A percentile compares a stretch with the other conserved stretches of the same genome.
phyloP scores from a whole-genome alignment of 2,113 vertebrate genomes.

The Tupaia chinensis region DNA sequence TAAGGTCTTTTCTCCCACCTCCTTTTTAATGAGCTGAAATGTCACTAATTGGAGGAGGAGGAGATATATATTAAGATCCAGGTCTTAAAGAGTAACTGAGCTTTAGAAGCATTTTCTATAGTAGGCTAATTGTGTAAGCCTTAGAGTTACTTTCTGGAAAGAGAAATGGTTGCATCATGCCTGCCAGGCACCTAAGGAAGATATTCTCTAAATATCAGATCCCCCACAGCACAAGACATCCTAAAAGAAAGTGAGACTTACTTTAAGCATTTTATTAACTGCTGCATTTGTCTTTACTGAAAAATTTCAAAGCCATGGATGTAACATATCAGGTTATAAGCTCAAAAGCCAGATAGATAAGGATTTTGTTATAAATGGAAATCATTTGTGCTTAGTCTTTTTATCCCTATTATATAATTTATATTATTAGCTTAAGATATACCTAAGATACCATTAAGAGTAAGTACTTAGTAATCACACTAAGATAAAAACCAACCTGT shows the following conservation, averaged over 20 bases:
- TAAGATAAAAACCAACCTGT: constrained; percentile 2
- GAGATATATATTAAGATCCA: background rate
- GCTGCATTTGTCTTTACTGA: background rate
- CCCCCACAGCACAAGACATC: background rate
- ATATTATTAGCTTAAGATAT: constrained; percentile 3
- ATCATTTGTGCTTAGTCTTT: background rate
- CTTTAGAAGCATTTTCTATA: background rate
- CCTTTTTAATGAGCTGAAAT: background rate
- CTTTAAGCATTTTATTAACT: constrained; percentile 31
- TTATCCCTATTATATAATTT: constrained; percentile 22
- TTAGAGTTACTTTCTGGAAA: background rate
- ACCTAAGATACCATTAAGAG: background rate
- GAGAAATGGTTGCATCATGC: background rate
- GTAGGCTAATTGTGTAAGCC: background rate
- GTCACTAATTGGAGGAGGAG: background rate
- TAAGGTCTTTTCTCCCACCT: background rate
- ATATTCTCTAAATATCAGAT: background rate
- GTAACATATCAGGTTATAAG: background rate
- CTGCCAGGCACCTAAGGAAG: background rate
- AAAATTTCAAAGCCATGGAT: background rate
- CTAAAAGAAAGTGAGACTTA: background rate
- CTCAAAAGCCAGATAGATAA: background rate
- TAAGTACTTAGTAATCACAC: constrained; percentile 14
- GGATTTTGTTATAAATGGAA: background rate
- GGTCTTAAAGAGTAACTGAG: background rate